Base-by-base conservation (phyloP, 2,888 invertebrate genomes). In the Amiota mariae region DNA sequence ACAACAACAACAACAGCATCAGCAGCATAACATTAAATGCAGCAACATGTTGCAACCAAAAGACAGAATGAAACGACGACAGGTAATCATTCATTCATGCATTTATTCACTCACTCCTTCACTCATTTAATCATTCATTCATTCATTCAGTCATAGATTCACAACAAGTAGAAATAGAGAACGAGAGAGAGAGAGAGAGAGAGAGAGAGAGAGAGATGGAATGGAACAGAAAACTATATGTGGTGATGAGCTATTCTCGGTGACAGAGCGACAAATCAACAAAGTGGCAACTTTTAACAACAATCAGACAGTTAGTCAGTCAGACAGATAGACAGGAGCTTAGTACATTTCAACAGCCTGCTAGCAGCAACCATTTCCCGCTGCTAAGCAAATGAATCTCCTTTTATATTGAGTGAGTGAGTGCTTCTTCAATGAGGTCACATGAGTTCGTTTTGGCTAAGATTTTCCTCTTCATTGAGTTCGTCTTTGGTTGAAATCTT, bases 391-490 rank as follows among this genome's bases (percentile, higher is more conserved):
- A 54, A 36, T 36, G 54, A 51, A n/a, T 51, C 54, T 12, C 54
- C 59, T 59, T 59, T 51, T 13, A 6, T 18, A 2, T 24, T 24
- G 24, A 2, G 24, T 24, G 24, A 24, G 24, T 24, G 18, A 10
- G 13, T 11, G 36, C 36, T 12, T 20, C 61, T 63, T 20, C 63
- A 63, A 63, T 63, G 63, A 63, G 63, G 63, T 63, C 63, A 63
- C 36, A 24, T 63, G 63, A 63, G 63, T 63, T 63, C 63, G 63
- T 63, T 20, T 36, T 36, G 36, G 46, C 63, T 63, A 36, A 63
- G 63, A 63, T 63, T 63, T 63, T 63, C 63, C 63, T 63, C n/a
- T 36, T 63, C 63, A 36, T 63, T 63, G 54, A 51, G n/a, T n/a
- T 51, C n/a, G 51, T 51, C 51, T n/a, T n/a, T n/a, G 61, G 20